A percentile compares a stretch with the other conserved stretches of the same genome.
phyloP scores from a whole-genome alignment of 2,888 invertebrate genomes.

The Yponomeuta sedellus region DNA sequence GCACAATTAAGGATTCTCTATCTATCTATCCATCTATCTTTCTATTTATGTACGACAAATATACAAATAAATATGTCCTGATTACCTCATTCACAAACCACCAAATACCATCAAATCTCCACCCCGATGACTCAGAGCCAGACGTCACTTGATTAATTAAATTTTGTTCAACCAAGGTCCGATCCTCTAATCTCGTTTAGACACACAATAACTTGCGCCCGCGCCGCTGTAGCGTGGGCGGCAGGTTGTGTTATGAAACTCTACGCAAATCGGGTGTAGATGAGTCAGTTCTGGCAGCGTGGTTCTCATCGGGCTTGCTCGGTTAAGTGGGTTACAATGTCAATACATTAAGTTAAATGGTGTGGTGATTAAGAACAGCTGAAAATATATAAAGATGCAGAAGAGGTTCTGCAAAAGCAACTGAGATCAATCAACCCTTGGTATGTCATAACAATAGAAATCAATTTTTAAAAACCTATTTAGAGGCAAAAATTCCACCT shows the following conservation, averaged over 20 bases:
- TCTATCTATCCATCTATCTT: too few relatives aligned
- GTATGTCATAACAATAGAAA: too few relatives aligned
- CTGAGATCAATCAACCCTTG: too few relatives aligned
- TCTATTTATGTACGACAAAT: too few relatives aligned
- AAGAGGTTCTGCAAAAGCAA: too few relatives aligned
- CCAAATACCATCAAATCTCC: not conserved
- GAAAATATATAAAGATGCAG: not conserved
- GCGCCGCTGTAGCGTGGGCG: slow-evolving; percentile 31
- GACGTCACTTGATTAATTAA: slow-evolving; percentile 30
- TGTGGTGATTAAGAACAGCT: not conserved
- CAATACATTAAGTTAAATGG: not conserved
- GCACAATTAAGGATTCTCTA: too few relatives aligned
- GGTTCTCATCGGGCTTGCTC: not conserved
- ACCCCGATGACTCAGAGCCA: slow-evolving; percentile 8
- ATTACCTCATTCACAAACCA: not conserved
- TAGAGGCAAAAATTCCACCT: too few relatives aligned
- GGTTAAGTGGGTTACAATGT: not conserved
- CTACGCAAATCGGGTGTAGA: slow-evolving; percentile 18
- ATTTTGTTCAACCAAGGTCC: slow-evolving; percentile 28
- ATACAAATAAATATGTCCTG: too few relatives aligned
- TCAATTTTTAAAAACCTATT: too few relatives aligned
- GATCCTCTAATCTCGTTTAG: slow-evolving; percentile 24
- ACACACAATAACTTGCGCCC: slow-evolving; percentile 18
- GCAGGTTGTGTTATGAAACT: slow-evolving; percentile 26
- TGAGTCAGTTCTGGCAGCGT: slow-evolving; percentile 25